Evolutionary conservation across 1,140 invertebrate species (phyloP).

Genomic region (Olivierus martensii): DNA sequence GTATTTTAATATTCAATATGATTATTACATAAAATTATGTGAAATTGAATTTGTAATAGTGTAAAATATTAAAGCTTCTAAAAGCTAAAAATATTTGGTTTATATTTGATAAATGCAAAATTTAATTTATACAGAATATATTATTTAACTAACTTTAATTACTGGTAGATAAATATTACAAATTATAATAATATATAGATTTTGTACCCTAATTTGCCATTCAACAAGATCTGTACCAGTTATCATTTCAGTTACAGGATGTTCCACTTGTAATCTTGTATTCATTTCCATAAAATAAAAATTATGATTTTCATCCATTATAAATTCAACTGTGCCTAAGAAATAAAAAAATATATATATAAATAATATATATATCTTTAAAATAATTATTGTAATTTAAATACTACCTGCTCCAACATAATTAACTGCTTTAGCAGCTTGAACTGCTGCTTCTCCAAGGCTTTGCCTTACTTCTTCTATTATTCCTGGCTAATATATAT

Average conservation of each 20-base stretch:
- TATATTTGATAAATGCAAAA: no score
- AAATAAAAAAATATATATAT: not conserved
- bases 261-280: conserved; percentile 83
- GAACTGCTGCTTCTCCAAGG: conserved; percentile 78
- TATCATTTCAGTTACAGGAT: conserved; percentile 97
- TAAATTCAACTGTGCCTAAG: conserved; percentile 80
- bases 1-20: no score
- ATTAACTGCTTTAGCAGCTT: conserved; percentile 73
- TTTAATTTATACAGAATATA: no score
- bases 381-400: no score
- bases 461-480: conserved; percentile 53
- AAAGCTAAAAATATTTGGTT: no score
- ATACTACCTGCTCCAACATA: conserved; percentile 83
- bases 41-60: no score
- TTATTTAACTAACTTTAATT: no score
- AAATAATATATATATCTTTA: no score
- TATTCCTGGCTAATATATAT: conserved; percentile 50
- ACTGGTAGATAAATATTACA: no score
- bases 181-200: no score
- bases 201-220: conserved; percentile 64
- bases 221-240: conserved; percentile 87
- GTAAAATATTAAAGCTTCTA: no score
- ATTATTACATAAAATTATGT: no score
- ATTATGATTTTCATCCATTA: conserved; percentile 63
- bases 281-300: conserved; percentile 99